Base-by-base conservation (phyloP, 1,140 invertebrate genomes). In the Eciton burchellii region DNA sequence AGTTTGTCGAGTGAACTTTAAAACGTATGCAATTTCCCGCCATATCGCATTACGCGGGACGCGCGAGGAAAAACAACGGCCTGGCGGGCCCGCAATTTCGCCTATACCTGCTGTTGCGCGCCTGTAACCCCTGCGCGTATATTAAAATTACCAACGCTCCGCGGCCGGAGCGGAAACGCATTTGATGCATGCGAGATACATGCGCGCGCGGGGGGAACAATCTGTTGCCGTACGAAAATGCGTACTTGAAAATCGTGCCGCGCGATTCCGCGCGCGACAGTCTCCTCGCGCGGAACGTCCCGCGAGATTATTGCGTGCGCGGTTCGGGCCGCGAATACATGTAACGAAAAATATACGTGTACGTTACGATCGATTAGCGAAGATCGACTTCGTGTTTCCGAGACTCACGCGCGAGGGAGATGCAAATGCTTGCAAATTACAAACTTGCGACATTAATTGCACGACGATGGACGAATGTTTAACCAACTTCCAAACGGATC, bases 21-120 rank as follows among this genome's bases (percentile, higher is more conserved):
- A 79, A 79, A 79, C 74, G 74, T 79, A 79, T 79, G 74, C 63
- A 79, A 79, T 79, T 79, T 79, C 70, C 74, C 74, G 63, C 65
- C 74, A 79, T 79, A 79, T 79, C 74, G 63, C 65, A 79, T 79
- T 79, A 79, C 52, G n/a, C n/a, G 52, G 63, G 63, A 45, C 41
- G 21, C 74, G 74, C 74, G 63, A 79, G 74, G 63, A 79, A 79
- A 79, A 79, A 79, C 74, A 79, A 79, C 63, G 63, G 63, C 52
- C 54, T 35, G 68, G 49, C 47, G 49, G 35, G 8, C n/a, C 6
- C 24, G 74, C 74, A 79, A 79, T 79, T 79, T 79, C 35, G 74
- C 74, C 63, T 56, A n/a, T 79, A 6, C 63, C 29, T 79, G 52
- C 63, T 49, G 73, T 66, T 56, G 52, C 63, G 54, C 49, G 56